A percentile compares a stretch with the other conserved stretches of the same genome.
Conservation (phyloP, 2,888 invertebrate species). For the Stictocephala bisonia region DNA sequence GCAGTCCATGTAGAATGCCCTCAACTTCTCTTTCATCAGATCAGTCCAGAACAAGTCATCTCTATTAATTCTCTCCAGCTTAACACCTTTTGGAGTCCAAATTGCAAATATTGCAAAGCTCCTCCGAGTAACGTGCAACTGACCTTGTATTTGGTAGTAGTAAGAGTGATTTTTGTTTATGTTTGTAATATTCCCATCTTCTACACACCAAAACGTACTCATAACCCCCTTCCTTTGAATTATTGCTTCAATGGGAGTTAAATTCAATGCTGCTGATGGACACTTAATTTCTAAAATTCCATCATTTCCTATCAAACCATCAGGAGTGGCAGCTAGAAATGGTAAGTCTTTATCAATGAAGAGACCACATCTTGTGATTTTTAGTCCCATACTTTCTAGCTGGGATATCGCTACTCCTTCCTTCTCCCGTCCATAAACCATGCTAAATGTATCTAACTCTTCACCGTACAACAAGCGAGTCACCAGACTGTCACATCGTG, state of each 20-base stretch:
- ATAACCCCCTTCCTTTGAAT: constrained; percentile 15
- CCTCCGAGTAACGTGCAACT: constrained; percentile 12
- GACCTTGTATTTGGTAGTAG: constrained; percentile 26
- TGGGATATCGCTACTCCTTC: background rate
- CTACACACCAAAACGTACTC: constrained; percentile 20
- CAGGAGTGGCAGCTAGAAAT: constrained; percentile 18
- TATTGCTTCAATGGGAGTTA: constrained; percentile 7
- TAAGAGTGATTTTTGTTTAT: constrained; percentile 24
- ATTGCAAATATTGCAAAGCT: background rate
- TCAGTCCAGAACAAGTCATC: constrained; percentile 20
- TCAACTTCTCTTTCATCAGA: constrained; percentile 5
- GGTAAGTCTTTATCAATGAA: constrained; percentile 19
- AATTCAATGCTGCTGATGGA: background rate
- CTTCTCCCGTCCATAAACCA: constrained; percentile 30
- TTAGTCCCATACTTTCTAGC: background rate
- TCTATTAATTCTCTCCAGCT: background rate
- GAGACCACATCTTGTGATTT: background rate
- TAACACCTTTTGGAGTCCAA: constrained; percentile 31
- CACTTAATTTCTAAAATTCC: constrained; percentile 20
- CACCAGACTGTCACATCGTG: constrained; percentile 8
- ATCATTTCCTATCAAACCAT: constrained; percentile 2
- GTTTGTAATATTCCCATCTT: background rate
- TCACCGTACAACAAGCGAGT: background rate
- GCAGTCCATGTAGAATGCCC: constrained; percentile 37
- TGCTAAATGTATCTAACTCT: constrained; percentile 9